Conservation (phyloP, 2,888 invertebrate species). For the Baronia brevicornis region DNA sequence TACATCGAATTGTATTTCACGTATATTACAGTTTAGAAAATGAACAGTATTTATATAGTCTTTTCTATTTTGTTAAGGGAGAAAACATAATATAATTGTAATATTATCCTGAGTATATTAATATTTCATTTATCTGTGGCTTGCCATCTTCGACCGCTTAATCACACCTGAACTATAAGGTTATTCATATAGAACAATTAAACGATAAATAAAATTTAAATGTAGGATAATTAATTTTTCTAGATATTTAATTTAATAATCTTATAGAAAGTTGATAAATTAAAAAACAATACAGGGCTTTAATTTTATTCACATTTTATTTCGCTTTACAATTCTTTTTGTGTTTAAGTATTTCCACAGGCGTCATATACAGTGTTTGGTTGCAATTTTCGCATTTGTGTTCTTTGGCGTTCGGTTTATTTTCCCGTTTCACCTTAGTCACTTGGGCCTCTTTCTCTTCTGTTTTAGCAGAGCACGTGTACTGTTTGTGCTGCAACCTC, state of each 20-base stretch:
- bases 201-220: no score
- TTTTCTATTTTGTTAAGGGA: no score
- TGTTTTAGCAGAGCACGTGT: slow-evolving; percentile 52
- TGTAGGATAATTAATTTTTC: slow-evolving; percentile 1
- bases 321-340: slow-evolving; percentile 77
- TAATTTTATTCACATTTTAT: slow-evolving; percentile 27
- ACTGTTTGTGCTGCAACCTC: slow-evolving; percentile 82
- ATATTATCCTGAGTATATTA: no score
- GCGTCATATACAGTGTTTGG: slow-evolving; percentile 80
- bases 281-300: slow-evolving; percentile 1
- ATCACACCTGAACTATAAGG: no score
- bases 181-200: no score
- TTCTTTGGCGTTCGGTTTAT: slow-evolving; percentile 74
- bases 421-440: slow-evolving; percentile 34
- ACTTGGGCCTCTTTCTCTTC: slow-evolving; percentile 39
- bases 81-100: no score
- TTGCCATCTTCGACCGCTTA: no score
- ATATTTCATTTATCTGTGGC: no score
- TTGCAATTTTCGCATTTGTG: slow-evolving; percentile 85
- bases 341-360: slow-evolving; percentile 91
- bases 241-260: not conserved
- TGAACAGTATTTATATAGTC: no score
- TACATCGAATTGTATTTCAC: no score
- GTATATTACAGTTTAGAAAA: no score
- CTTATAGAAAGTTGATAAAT: slow-evolving; percentile 3